Evolutionary conservation across 2,888 invertebrate genomes (phyloP).

Genomic region (Aphidius colemani): DNA sequence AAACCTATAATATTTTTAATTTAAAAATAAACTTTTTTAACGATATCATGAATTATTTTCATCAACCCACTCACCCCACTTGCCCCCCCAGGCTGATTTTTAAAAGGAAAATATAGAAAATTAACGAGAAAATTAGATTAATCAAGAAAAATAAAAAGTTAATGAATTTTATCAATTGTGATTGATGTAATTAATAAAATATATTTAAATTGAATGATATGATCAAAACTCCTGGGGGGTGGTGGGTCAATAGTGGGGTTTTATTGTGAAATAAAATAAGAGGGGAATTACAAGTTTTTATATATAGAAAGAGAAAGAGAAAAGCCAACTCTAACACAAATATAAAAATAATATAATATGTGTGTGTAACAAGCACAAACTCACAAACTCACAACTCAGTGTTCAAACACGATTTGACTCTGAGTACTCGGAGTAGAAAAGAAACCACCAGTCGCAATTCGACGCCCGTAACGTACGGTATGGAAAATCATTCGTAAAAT

Average conservation of each 20-base stretch:
- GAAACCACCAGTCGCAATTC: conserved; percentile 53
- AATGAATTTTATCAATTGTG: too few species aligned
- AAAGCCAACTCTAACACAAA: conserved; percentile 16
- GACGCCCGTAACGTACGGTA: conserved; percentile 54
- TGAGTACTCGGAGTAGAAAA: conserved; percentile 29
- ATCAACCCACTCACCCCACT: neutral
- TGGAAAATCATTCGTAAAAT: conserved; percentile 37
- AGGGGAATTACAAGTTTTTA: neutral
- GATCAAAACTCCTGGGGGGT: too few species aligned
- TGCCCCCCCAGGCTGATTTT: too few species aligned
- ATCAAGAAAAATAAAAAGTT: too few species aligned
- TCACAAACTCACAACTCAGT: conserved; percentile 27
- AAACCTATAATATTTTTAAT: neutral
- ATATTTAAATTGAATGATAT: too few species aligned
- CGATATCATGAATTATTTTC: too few species aligned
- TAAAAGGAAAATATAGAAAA: too few species aligned
- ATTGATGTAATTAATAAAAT: too few species aligned
- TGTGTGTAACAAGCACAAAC: conserved; percentile 34
- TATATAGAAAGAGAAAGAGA: conserved; percentile 31
- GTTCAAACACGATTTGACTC: conserved; percentile 28
- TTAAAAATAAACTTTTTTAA: neutral
- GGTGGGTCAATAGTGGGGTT: conserved; percentile 26
- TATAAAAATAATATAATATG: conserved; percentile 41
- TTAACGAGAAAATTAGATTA: too few species aligned
- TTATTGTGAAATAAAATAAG: conserved; percentile 27